A percentile compares a stretch with the other conserved stretches of the same genome.
Conservation (phyloP, 2,113 vertebrate species). For the Ibidorhyncha struthersii region DNA sequence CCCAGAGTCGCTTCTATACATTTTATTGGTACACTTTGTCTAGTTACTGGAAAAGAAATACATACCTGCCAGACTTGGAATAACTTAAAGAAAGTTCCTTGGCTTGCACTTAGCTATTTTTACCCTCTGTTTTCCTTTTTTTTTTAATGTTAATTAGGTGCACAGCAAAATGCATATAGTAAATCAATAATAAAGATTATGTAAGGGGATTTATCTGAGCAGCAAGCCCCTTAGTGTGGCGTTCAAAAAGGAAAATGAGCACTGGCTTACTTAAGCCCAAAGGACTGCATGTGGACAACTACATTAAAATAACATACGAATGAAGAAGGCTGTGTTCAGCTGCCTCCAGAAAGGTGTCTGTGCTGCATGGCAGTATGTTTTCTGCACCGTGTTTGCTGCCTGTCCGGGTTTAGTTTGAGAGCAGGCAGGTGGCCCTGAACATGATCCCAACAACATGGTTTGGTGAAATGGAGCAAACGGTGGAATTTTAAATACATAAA, state of each 20-base stretch:
- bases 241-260: neutral
- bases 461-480: neutral
- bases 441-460: neutral
- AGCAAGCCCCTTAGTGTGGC: neutral
- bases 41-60: slow-evolving; percentile 26
- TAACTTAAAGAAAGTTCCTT: slow-evolving; percentile 17
- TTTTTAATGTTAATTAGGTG: slow-evolving; percentile 22
- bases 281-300: neutral
- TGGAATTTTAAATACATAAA: neutral
- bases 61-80: neutral
- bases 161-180: neutral
- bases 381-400: neutral
- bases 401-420: neutral
- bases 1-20: neutral
- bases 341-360: neutral
- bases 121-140: neutral
- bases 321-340: neutral
- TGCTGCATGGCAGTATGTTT: neutral
- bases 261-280: neutral
- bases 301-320: neutral
- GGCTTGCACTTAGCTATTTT: slow-evolving; percentile 22
- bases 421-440: neutral
- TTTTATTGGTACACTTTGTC: neutral
- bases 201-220: slow-evolving; percentile 11
- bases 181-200: slow-evolving; percentile 39